These are phyloP conservation scores for Philypnodon macrostomus DNA, from an alignment of 2,797 vertebrate genomes.

Conservation along the genomic window DNA sequence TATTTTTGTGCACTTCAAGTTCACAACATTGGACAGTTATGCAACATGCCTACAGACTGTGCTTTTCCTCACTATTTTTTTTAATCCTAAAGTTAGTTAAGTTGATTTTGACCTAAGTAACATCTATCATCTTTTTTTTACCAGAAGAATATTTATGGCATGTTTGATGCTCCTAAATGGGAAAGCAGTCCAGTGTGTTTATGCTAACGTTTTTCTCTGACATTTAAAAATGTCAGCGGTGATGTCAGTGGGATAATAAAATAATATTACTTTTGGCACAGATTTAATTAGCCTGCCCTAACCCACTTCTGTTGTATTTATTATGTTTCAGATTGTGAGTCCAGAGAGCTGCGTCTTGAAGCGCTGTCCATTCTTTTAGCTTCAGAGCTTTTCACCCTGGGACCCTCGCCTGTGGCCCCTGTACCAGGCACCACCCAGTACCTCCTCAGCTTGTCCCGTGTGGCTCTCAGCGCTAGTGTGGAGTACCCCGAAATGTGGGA, in stretches of 20 bases:
- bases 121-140: background rate
- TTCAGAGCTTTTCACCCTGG: slow-evolving; percentile 77
- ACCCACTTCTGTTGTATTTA: background rate
- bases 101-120: background rate
- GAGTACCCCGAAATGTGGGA: slow-evolving; percentile 50
- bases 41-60: background rate
- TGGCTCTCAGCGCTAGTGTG: slow-evolving; percentile 67
- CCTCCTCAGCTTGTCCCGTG: slow-evolving; percentile 82
- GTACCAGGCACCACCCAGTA: slow-evolving; percentile 84
- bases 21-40: background rate
- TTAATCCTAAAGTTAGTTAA: background rate
- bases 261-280: slow-evolving; percentile 4
- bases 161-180: background rate
- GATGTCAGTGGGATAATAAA: slow-evolving; percentile 7
- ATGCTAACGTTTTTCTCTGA: slow-evolving; percentile 1
- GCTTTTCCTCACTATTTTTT: background rate
- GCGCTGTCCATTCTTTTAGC: slow-evolving; percentile 67
- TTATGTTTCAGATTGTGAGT: slow-evolving; percentile 62
- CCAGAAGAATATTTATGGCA: background rate
- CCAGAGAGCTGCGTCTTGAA: slow-evolving; percentile 73
- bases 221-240: slow-evolving; percentile 1
- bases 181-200: slow-evolving; percentile 1
- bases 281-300: slow-evolving; percentile 2
- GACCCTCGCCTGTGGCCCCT: slow-evolving; percentile 39
- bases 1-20: too few relatives aligned